phyloP scores from a whole-genome alignment of 2,113 vertebrate genomes.

The Solea solea region DNA sequence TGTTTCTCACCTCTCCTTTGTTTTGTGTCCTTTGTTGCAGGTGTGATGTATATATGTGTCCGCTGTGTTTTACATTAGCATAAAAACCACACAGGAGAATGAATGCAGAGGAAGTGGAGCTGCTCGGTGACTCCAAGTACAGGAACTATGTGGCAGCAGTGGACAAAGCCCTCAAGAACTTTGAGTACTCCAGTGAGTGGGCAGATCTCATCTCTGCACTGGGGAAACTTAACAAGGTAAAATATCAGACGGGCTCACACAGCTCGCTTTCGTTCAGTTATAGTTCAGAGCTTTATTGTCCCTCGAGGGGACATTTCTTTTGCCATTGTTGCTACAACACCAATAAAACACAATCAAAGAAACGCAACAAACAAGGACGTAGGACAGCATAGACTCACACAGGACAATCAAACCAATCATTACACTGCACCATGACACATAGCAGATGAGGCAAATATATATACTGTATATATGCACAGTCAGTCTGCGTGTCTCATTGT shows the following conservation, averaged over 20 bases:
- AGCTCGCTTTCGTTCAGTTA: background rate
- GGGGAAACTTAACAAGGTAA: slow-evolving; percentile 98
- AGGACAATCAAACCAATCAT: too few relatives aligned
- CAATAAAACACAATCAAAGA: too few relatives aligned
- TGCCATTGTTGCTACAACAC: too few relatives aligned
- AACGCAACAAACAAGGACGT: too few relatives aligned
- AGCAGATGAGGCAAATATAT: background rate
- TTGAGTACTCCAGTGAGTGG: slow-evolving; percentile 99
- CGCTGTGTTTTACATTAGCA: slow-evolving; percentile 82
- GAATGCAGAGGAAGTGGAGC: slow-evolving; percentile 98
- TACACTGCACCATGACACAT: background rate
- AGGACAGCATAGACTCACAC: too few relatives aligned
- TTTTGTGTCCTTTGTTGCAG: slow-evolving; percentile 68
- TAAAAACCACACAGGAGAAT: slow-evolving; percentile 89
- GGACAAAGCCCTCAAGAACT: slow-evolving; percentile 98
- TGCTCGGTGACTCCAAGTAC: slow-evolving; percentile 97
- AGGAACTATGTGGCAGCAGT: slow-evolving; percentile 98
- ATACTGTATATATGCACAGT: too few relatives aligned
- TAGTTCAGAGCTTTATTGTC: too few relatives aligned
- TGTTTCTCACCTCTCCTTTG: background rate
- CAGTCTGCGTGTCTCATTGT: background rate
- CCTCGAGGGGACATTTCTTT: too few relatives aligned
- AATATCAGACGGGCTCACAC: background rate
- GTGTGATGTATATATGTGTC: slow-evolving; percentile 87
- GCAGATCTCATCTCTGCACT: slow-evolving; percentile 98